Evolutionary conservation across 2,888 invertebrate genomes (phyloP).

Genomic region (Thera britannica): DNA sequence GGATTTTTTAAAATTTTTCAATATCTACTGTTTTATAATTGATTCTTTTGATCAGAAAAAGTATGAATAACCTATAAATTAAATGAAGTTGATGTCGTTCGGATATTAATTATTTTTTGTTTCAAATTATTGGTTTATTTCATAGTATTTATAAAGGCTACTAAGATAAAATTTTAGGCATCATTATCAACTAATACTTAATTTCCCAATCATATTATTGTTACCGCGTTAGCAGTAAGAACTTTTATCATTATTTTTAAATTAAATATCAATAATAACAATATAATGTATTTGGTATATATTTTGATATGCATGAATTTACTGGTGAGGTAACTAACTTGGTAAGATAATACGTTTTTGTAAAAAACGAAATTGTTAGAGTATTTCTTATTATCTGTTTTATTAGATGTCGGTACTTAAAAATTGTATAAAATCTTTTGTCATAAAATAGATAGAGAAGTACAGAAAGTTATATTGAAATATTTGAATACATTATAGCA

Average conservation of each 20-base stretch:
- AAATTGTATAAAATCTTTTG: conserved; percentile 61
- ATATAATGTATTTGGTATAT: conserved; percentile 74
- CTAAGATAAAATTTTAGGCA: conserved; percentile 21
- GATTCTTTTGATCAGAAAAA: too few relatives aligned
- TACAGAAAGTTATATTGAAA: conserved; percentile 65
- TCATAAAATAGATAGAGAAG: conserved; percentile 61
- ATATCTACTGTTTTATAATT: too few relatives aligned
- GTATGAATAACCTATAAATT: too few relatives aligned
- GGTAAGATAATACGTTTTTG: conserved; percentile 58
- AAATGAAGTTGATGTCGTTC: too few relatives aligned
- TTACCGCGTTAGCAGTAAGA: conserved; percentile 66
- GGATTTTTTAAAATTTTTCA: too few relatives aligned
- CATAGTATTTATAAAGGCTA: conserved; percentile 12
- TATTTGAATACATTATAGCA: conserved; percentile 63
- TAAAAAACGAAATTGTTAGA: conserved; percentile 52
- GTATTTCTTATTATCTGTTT: conserved; percentile 59
- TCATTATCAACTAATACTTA: not conserved
- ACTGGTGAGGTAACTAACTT: conserved; percentile 58
- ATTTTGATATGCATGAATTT: conserved; percentile 81
- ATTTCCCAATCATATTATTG: conserved; percentile 25
- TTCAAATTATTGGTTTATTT: not conserved
- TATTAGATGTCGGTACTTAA: conserved; percentile 76
- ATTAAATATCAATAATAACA: conserved; percentile 62
- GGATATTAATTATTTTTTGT: not conserved
- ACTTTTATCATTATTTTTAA: conserved; percentile 63